Evolutionary conservation across 2,113 vertebrate genomes (phyloP), one percentile per base, ranked within the genome.

Genomic region (Sciurus niger): DNA sequence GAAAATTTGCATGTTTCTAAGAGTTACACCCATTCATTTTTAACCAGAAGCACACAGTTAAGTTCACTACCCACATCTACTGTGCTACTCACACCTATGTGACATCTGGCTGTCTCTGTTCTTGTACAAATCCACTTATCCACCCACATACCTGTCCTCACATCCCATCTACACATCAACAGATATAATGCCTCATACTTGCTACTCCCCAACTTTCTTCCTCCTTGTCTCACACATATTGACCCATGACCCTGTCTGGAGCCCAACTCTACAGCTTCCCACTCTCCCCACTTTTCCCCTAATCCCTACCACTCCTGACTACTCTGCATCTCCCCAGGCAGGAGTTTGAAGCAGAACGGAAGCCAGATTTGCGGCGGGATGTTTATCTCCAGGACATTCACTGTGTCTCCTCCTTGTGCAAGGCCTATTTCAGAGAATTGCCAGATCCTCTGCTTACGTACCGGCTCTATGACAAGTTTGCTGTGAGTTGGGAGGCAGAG

Each of bases 391-490:
- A 99, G 98, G 99, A 99, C 98, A 99, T 99, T 88, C 99, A 99
- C 98, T 99, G 99, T 0, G 99, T 99, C 98, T 99, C 99, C 96
- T 99, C 99, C 2, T 96, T 99, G 93, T 99, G 99, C 97, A 99
- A 99, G 95, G 99, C 99, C 1, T 99, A 99, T 43, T 99, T 99
- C 99, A 98, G 99, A 74, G 99, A 99, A 94, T 98, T 99, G 67
- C 99, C 99, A 6, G 99, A 99, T 97, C 99, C 99, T 0, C 98
- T 99, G 94, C 99, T 99, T 98, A 99, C 99, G 0, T 99, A 99
- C 96, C 99, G 99, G 98, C 99, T 99, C 70, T 99, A 99, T 0
- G 99, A 99, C 98, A 99, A 99, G 95, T 99, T 99, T 40, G 99
- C 99, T 2, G 99, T 99, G 98, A 99, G 99, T 98, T 68, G 79